phyloP scores from a whole-genome alignment of 2,113 vertebrate species.

The Cinclus mexicanus region DNA sequence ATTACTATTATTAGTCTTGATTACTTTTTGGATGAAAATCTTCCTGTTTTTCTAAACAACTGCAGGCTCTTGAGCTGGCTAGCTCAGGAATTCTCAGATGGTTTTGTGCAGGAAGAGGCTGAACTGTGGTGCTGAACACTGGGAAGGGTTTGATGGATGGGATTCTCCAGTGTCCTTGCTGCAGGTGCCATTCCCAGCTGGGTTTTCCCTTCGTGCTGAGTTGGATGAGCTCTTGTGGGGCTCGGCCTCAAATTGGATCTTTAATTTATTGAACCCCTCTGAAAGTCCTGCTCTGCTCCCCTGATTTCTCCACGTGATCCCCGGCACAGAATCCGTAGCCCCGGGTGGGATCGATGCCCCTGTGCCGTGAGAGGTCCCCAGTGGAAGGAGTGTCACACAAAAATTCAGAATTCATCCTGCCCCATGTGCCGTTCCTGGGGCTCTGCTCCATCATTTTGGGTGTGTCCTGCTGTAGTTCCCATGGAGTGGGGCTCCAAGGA shows the following conservation, averaged over 20 bases:
- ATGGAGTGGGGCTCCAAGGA: not conserved
- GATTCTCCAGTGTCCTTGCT: not conserved
- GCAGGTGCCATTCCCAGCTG: not conserved
- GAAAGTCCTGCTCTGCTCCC: not conserved
- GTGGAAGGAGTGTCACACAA: not conserved
- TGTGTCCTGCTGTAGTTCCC: not conserved
- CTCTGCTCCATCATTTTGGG: accelerated
- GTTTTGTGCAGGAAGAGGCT: not conserved
- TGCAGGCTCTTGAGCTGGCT: accelerated
- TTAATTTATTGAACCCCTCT: not conserved
- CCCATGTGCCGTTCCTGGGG: accelerated
- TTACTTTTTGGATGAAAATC: not conserved
- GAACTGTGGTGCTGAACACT: accelerated
- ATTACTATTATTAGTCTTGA: not conserved
- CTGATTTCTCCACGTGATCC: too few species aligned
- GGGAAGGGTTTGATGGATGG: not conserved
- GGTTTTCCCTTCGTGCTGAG: not conserved
- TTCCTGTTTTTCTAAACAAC: not conserved
- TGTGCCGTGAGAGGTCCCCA: too few species aligned
- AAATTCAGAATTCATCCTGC: not conserved
- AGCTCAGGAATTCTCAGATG: not conserved
- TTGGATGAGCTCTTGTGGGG: not conserved
- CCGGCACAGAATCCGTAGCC: too few species aligned
- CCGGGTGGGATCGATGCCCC: not conserved
- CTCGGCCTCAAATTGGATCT: not conserved